phyloP scores from a whole-genome alignment of 2,113 vertebrate species.

The Phylloscopus trochiloides region DNA sequence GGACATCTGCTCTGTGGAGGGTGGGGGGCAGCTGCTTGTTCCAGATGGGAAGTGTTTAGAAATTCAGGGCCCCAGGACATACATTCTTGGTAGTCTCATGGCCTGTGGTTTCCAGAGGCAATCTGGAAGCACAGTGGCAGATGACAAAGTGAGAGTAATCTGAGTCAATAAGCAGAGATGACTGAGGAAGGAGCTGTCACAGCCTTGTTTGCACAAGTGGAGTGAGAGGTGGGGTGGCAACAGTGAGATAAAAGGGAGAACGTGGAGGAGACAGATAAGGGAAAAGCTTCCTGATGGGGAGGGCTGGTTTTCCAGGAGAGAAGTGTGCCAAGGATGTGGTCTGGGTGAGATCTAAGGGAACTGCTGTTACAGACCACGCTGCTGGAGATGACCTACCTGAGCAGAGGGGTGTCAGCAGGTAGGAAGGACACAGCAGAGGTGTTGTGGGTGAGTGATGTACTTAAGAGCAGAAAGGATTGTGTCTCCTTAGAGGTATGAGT shows the following conservation, averaged over 20 bases:
- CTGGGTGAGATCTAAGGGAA: background rate
- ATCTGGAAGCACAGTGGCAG: background rate
- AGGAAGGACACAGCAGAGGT: background rate
- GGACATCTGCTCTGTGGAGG: background rate
- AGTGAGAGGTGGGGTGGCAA: background rate
- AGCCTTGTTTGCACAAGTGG: background rate
- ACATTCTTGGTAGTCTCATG: background rate
- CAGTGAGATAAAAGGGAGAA: background rate
- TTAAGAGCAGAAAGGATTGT: background rate
- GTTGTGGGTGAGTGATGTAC: background rate
- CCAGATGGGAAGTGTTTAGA: background rate
- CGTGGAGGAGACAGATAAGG: background rate
- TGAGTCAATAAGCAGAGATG: background rate
- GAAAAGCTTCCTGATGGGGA: background rate
- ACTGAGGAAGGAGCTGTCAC: background rate
- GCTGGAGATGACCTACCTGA: background rate
- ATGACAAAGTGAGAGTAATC: background rate
- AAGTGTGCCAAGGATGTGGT: background rate
- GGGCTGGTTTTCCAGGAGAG: background rate
- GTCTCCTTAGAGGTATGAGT: background rate
- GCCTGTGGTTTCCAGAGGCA: background rate
- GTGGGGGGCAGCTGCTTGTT: background rate
- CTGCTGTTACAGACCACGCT: fast-evolving
- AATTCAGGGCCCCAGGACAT: background rate
- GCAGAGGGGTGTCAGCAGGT: background rate